Conservation (phyloP, 2,888 invertebrate species). For the Hartigia nigra region DNA sequence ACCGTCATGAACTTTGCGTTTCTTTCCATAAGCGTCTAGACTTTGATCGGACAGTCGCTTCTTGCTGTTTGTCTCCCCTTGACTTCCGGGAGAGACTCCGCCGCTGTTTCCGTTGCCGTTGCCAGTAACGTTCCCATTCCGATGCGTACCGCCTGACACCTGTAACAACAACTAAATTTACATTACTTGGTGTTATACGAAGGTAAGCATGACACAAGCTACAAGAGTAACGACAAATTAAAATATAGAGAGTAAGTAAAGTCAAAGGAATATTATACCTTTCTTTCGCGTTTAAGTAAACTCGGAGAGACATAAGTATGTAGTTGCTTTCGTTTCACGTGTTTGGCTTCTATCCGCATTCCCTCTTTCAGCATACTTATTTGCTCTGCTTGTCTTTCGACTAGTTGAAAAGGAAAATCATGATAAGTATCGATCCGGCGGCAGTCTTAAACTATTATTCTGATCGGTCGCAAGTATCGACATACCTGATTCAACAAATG, state of each 20-base stretch:
- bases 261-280: conserved; percentile 58
- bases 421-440: not conserved
- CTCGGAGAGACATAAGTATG: conserved; percentile 78
- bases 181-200: not conserved
- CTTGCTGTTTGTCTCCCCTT: conserved; percentile 36
- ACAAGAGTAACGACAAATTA: not conserved
- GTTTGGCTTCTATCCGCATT: conserved; percentile 86
- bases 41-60: conserved; percentile 51
- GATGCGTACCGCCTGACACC: conserved; percentile 48
- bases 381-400: conserved; percentile 73
- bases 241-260: not conserved
- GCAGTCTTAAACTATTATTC: not conserved
- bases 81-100: conserved; percentile 47
- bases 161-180: conserved; percentile 19
- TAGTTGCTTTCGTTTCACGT: conserved; percentile 85
- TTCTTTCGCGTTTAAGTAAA: conserved; percentile 78
- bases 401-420: conserved; percentile 55
- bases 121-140: conserved; percentile 49
- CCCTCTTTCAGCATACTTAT: conserved; percentile 77
- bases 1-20: conserved; percentile 39
- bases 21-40: conserved; percentile 44
- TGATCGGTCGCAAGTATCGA: conserved; percentile 9
- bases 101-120: conserved; percentile 45
- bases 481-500: conserved; percentile 89
- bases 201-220: not conserved